Conservation (phyloP, 2,888 invertebrate genomes). For the Acronicta aceris region DNA sequence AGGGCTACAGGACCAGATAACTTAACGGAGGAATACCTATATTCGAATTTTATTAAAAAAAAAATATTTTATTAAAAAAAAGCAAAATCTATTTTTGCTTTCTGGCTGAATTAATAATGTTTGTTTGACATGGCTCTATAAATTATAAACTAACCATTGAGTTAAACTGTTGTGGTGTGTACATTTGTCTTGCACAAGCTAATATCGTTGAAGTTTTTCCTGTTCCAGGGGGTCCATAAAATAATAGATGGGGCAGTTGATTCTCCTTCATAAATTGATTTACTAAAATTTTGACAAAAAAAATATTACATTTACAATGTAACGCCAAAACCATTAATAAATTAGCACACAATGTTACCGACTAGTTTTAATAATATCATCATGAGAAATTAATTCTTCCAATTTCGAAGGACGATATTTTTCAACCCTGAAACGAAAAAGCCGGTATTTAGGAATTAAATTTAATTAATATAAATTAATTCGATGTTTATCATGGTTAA, state of each 20-base stretch:
- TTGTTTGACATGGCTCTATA: neutral
- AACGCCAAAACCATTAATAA: neutral
- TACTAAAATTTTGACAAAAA: constrained; percentile 89
- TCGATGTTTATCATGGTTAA: constrained; percentile 13
- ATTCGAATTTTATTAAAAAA: too few species aligned
- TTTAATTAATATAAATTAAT: neutral
- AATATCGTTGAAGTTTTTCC: constrained; percentile 99
- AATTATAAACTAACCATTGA: constrained; percentile 94
- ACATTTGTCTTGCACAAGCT: constrained; percentile 97
- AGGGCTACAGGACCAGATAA: too few species aligned
- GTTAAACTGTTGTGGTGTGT: constrained; percentile 95
- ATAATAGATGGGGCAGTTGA: constrained; percentile 97
- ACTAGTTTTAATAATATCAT: constrained; percentile 99
- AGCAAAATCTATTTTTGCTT: too few species aligned
- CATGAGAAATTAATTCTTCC: constrained; percentile 98
- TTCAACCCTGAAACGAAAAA: constrained; percentile 94
- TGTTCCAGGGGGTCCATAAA: constrained; percentile 99
- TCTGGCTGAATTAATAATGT: neutral
- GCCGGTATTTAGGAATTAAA: neutral
- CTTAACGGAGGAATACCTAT: too few species aligned
- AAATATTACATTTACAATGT: constrained; percentile 17
- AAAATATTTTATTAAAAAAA: too few species aligned
- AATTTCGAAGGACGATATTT: constrained; percentile 98
- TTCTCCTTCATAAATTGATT: constrained; percentile 95
- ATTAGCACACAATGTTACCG: constrained; percentile 71